Conservation (phyloP, 2,797 vertebrate genomes). For the Propithecus perrieri region DNA sequence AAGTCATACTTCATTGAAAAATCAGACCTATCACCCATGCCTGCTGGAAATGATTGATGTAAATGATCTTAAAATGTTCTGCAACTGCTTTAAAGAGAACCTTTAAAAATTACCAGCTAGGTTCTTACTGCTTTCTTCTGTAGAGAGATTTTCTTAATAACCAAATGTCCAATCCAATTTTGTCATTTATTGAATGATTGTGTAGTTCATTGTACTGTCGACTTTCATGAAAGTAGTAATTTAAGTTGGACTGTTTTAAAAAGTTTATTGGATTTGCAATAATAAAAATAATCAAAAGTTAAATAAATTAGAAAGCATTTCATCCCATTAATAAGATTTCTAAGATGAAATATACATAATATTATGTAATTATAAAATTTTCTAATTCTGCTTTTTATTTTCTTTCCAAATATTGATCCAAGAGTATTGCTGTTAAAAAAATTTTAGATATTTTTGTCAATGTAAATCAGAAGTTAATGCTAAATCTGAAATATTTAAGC, state of each 20-base stretch:
- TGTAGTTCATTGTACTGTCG: not conserved
- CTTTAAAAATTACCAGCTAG: not conserved
- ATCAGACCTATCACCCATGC: not conserved
- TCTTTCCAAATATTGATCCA: constrained; percentile 2
- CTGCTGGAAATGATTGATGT: not conserved
- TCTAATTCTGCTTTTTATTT: constrained; percentile 18
- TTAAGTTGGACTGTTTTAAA: not conserved
- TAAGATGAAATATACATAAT: not conserved
- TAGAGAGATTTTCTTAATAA: not conserved
- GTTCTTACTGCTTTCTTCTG: not conserved
- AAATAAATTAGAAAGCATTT: not conserved
- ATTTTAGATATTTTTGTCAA: not conserved
- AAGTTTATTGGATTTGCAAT: not conserved
- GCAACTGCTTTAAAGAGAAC: not conserved
- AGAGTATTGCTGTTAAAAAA: not conserved
- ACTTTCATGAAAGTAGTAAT: not conserved
- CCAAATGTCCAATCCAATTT: not conserved
- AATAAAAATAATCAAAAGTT: not conserved
- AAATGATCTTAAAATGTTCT: not conserved
- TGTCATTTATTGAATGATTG: not conserved
- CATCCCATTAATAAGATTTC: not conserved
- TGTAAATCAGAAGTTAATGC: not conserved
- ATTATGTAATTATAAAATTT: not conserved
- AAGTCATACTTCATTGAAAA: not conserved
- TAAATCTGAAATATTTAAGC: not conserved